Evolutionary conservation across 2,888 invertebrate species (phyloP), one percentile per base, ranked within the genome.

Genomic region (Drosophila buzzatii): DNA sequence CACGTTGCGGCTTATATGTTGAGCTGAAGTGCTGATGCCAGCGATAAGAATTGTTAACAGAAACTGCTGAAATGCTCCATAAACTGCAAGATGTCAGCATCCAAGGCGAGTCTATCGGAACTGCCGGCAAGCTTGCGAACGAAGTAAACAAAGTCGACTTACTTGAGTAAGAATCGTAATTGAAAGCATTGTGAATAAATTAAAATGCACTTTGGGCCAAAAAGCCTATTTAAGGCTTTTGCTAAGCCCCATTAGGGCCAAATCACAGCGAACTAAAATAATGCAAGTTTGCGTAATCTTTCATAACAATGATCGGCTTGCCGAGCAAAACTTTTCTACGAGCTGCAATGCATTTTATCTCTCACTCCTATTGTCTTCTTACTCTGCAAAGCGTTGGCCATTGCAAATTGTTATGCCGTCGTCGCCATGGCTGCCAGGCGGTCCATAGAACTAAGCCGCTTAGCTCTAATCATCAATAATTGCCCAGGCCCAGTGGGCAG

Each of bases 381-480:
- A 39, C 39, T 41, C 23, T 18, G 37, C 20, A 23, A n/a, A 27
- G 53, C 8, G 27, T 27, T 27, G 10, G 0, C 12, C 42, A 27
- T 27, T 42, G 44, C 20, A 44, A 20, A 20, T 12, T 12, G 18
- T 7, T 23, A 7, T 6, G 33, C 42, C 14, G 31, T 20, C 7
- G n/a, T 20, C 7, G n/a, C 45, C 5, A 5, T n/a, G 20, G 16
- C 10, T 7, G 33, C 16, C 2, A 9, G 6, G 23, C 27, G 23
- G 47, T 18, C 23, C 53, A 51, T 57, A 60, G 39, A 49, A 20
- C 27, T 85, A 85, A 82, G 76, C 85, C 49, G 79, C 83, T 85
- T 85, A 83, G 62, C 14, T 71, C 20, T 59, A 58, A 70, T 66
- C 73, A 79, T 65, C 84, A 70, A 76, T 79, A 85, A 81, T 81